Conservation (phyloP, 2,888 invertebrate species). For the Hyppa rectilinea region DNA sequence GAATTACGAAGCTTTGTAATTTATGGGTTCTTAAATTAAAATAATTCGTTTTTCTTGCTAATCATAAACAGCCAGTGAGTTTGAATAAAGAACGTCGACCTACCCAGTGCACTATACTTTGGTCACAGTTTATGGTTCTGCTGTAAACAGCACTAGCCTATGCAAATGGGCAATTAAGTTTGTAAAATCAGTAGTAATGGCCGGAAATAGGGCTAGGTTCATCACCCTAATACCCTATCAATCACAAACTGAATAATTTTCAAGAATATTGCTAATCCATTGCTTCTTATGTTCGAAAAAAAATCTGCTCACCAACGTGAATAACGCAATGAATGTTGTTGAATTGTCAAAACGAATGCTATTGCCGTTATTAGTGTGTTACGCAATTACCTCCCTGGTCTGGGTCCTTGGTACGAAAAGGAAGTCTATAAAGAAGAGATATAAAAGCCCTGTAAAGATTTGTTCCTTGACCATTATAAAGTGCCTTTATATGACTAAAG, state of each 20-base stretch:
- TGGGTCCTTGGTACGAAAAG: background rate
- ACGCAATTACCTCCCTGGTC: too few relatives aligned
- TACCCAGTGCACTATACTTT: conserved; percentile 5
- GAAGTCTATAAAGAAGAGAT: background rate
- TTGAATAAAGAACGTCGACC: conserved; percentile 32
- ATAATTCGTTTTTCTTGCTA: conserved; percentile 49
- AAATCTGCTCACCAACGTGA: too few relatives aligned
- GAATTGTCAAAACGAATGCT: too few relatives aligned
- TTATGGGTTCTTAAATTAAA: conserved; percentile 54
- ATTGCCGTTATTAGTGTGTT: too few relatives aligned
- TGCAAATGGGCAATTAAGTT: conserved; percentile 20
- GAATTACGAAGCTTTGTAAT: conserved; percentile 51
- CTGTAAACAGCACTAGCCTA: conserved; percentile 16
- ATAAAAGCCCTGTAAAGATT: background rate
- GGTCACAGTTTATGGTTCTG: conserved; percentile 32
- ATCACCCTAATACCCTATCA: too few relatives aligned
- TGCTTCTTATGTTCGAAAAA: too few relatives aligned
- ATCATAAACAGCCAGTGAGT: conserved; percentile 40
- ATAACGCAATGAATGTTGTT: too few relatives aligned
- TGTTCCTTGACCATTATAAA: too few relatives aligned
- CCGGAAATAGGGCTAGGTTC: background rate
- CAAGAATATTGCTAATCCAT: too few relatives aligned
- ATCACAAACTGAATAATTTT: too few relatives aligned
- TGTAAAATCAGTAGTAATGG: conserved; percentile 12
- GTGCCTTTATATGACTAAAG: too few relatives aligned